Percentiles rank a stretch among this genome's conserved stretches.
Conservation (phyloP, 2,113 vertebrate genomes). For the Riparia riparia region DNA sequence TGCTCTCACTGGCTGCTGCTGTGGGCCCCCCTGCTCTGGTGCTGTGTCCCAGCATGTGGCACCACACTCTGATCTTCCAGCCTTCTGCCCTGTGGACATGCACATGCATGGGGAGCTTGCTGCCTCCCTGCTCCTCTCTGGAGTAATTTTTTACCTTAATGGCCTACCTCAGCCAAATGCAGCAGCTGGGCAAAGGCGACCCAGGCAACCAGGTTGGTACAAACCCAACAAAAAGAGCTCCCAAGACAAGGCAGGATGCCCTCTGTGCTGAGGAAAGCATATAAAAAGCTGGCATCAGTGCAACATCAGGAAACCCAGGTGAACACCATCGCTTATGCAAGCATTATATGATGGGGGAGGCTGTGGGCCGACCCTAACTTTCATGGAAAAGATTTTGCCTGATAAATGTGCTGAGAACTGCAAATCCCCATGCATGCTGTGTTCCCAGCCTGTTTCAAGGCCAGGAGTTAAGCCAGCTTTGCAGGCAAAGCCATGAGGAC, state of each 20-base stretch:
- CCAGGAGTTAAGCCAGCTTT: conserved; percentile 16
- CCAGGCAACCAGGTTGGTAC: not conserved
- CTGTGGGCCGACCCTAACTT: not conserved
- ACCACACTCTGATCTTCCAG: not conserved
- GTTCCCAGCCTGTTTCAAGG: not conserved
- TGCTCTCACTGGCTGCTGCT: not conserved
- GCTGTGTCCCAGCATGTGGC: not conserved
- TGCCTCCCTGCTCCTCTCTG: not conserved
- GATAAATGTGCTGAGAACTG: not conserved
- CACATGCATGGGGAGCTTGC: not conserved
- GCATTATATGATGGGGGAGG: not conserved
- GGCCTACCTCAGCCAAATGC: not conserved
- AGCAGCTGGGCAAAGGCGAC: fast-evolving
- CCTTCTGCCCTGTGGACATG: fast-evolving
- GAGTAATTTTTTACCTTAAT: not conserved
- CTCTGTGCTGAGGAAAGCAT: not conserved
- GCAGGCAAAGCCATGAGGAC: not conserved
- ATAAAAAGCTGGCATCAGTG: not conserved
- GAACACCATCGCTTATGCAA: fast-evolving
- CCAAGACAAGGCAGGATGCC: not conserved
- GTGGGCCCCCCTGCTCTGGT: too few species aligned
- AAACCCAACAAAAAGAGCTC: not conserved
- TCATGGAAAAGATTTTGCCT: not conserved
- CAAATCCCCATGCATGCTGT: not conserved
- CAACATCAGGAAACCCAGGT: not conserved